phyloP scores from a whole-genome alignment of 2,113 vertebrate genomes.

The Polypterus senegalus region DNA sequence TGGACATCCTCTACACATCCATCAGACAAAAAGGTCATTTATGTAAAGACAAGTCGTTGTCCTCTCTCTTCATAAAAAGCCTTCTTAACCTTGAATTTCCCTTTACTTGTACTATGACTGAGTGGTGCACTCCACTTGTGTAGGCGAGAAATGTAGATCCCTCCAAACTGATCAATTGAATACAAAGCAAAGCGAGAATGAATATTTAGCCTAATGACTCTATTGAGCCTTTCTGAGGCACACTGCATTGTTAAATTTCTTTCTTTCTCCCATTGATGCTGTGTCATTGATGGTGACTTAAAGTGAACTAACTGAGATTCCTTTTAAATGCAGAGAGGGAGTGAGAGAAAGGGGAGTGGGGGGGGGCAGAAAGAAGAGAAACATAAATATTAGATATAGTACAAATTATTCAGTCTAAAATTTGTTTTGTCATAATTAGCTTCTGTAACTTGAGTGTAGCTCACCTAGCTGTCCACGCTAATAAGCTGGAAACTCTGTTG shows the following conservation, averaged over 20 bases:
- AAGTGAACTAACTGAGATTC: background rate
- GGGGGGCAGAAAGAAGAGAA: no score
- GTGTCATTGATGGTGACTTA: background rate
- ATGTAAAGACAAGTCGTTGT: background rate
- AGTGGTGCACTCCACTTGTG: background rate
- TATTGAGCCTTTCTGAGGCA: background rate
- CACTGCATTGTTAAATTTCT: background rate
- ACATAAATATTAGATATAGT: no score
- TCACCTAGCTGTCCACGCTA: no score
- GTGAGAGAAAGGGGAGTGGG: no score
- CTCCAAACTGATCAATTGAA: background rate
- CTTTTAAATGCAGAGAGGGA: background rate
- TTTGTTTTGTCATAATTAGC: no score
- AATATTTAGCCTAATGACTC: background rate
- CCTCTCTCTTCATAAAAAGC: background rate
- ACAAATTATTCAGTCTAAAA: no score
- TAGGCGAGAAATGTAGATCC: background rate
- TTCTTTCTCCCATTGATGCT: background rate
- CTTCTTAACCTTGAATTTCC: background rate
- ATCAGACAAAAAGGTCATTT: conserved; percentile 1
- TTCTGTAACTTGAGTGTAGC: no score
- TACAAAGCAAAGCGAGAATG: background rate
- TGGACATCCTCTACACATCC: background rate
- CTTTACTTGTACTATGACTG: background rate
- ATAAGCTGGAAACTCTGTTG: no score